Percentiles rank a stretch among this genome's conserved stretches.
Conservation (phyloP, 2,797 vertebrate genomes). For the Cuculus canorus region DNA sequence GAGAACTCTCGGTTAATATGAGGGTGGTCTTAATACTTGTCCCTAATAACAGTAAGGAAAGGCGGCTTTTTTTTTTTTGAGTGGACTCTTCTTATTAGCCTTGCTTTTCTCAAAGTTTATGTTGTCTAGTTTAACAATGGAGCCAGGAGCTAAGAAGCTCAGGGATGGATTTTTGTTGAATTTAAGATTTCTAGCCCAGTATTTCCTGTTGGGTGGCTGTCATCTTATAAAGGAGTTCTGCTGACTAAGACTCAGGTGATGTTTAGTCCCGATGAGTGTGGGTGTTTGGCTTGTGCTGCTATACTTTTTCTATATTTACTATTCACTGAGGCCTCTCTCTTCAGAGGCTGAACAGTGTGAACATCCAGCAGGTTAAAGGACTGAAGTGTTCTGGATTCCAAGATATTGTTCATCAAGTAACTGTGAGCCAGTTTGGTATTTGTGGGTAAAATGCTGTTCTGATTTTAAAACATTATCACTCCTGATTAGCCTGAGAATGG, state of each 20-base stretch:
- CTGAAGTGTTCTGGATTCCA: not conserved
- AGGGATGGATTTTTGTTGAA: not conserved
- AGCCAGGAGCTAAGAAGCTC: not conserved
- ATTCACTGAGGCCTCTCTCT: not conserved
- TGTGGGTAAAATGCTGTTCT: not conserved
- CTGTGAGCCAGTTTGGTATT: not conserved
- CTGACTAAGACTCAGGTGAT: not conserved
- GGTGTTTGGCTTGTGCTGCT: not conserved
- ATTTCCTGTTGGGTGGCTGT: not conserved
- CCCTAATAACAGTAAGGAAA: not conserved
- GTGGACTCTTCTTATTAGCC: not conserved
- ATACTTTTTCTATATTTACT: not conserved
- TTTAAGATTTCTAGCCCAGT: not conserved
- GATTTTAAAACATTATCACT: not conserved
- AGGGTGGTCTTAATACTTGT: not conserved
- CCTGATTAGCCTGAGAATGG: not conserved
- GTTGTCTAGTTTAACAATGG: not conserved
- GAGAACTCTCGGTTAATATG: not conserved
- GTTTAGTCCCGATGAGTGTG: not conserved
- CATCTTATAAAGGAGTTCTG: not conserved
- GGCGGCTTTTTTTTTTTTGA: not conserved
- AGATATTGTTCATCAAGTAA: not conserved
- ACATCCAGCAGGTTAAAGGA: not conserved
- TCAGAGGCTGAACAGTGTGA: not conserved
- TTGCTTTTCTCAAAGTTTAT: not conserved